Conservation (phyloP, 2,888 invertebrate species). For the Cepaea hortensis region DNA sequence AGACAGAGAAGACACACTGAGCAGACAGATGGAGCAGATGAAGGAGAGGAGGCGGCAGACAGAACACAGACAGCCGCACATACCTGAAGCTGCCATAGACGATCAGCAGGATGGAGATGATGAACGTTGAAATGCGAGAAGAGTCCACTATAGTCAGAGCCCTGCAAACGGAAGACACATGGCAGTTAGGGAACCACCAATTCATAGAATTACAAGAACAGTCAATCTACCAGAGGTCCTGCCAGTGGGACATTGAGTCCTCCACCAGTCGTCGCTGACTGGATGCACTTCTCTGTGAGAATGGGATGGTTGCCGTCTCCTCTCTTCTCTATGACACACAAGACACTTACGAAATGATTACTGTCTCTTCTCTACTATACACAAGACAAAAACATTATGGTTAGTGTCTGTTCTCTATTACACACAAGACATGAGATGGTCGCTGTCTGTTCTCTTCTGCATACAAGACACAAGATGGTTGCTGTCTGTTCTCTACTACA, state of each 20-base stretch:
- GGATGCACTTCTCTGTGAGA: too few relatives aligned
- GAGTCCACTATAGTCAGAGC: slow-evolving; percentile 98
- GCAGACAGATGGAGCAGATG: not conserved
- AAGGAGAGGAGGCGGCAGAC: not conserved
- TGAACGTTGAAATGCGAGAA: slow-evolving; percentile 95
- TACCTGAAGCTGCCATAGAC: slow-evolving; percentile 95
- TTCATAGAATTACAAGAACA: not conserved
- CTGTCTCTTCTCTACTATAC: too few relatives aligned
- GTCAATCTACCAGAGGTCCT: not conserved
- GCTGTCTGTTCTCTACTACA: too few relatives aligned
- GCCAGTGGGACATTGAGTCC: not conserved
- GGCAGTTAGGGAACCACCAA: not conserved
- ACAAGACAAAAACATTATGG: too few relatives aligned
- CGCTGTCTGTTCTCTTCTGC: too few relatives aligned
- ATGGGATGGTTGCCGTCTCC: too few relatives aligned
- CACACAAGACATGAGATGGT: too few relatives aligned
- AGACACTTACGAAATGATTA: too few relatives aligned
- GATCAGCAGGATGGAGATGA: slow-evolving; percentile 96
- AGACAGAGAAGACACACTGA: not conserved
- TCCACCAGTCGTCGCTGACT: not conserved
- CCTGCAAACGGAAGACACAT: slow-evolving; percentile 79
- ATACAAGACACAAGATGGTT: too few relatives aligned
- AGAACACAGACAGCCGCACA: slow-evolving; percentile 43
- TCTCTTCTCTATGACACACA: too few relatives aligned
- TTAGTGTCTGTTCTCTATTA: too few relatives aligned